Evolutionary conservation across 2,113 vertebrate species (phyloP).

Genomic region (Abramis brama): DNA sequence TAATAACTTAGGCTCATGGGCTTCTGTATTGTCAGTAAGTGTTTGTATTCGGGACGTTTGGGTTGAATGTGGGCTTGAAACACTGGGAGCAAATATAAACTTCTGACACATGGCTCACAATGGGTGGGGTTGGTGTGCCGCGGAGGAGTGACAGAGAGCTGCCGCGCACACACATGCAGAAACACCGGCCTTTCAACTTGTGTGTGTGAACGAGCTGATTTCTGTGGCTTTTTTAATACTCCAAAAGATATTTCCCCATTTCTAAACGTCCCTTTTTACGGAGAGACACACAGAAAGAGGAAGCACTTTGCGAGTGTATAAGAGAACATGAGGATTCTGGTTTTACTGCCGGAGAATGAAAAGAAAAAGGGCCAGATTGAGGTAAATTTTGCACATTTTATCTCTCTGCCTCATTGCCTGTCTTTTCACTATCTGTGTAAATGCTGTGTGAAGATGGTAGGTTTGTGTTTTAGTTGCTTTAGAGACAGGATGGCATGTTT

Average conservation of each 20-base stretch:
- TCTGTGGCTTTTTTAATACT: constrained; percentile 38
- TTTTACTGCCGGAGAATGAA: constrained; percentile 77
- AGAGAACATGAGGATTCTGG: constrained; percentile 75
- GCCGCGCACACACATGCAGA: constrained; percentile 2
- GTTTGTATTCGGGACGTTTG: constrained; percentile 52
- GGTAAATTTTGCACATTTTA: constrained; percentile 65
- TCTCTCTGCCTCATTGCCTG: not conserved
- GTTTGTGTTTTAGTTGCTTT: constrained; percentile 4
- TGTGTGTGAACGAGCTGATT: constrained; percentile 44
- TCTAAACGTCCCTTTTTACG: constrained; percentile 65
- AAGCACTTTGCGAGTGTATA: constrained; percentile 54
- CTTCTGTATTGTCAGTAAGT: not conserved
- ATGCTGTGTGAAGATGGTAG: not conserved
- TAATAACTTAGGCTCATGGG: constrained; percentile 2
- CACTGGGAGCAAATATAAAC: constrained; percentile 56
- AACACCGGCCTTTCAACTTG: not conserved
- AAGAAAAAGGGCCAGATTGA: constrained; percentile 72
- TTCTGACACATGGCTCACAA: constrained; percentile 61
- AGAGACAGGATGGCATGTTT: not conserved
- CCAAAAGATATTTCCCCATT: constrained; percentile 74
- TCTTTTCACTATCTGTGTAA: not conserved
- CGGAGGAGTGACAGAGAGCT: not conserved
- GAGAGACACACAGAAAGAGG: constrained; percentile 61
- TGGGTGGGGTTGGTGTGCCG: constrained; percentile 13
- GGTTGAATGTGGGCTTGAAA: constrained; percentile 44